Percentiles rank a stretch among this genome's conserved stretches.
Conservation (phyloP, 1,140 invertebrate species). For the Aphaenogaster ashmeadi region DNA sequence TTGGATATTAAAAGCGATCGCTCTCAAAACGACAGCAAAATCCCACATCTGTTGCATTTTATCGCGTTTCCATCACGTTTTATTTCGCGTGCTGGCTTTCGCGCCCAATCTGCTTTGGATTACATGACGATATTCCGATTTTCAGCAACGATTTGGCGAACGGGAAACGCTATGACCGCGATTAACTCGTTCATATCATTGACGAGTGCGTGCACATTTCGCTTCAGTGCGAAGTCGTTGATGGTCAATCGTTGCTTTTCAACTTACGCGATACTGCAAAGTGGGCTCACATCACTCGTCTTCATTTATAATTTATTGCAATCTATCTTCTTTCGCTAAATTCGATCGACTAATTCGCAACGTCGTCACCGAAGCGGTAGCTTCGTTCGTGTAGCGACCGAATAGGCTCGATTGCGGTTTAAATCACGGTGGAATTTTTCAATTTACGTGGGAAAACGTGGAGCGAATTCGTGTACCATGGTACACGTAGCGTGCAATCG, state of each 20-base stretch:
- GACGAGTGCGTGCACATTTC: background rate
- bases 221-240: background rate
- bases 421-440: constrained; percentile 53
- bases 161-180: background rate
- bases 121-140: constrained; percentile 43
- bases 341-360: background rate
- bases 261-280: background rate
- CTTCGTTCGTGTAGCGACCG: constrained; percentile 18
- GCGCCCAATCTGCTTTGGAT: constrained; percentile 40
- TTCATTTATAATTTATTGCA: background rate
- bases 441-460: constrained; percentile 62
- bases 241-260: constrained; percentile 3
- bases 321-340: background rate
- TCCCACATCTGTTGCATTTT: constrained; percentile 43
- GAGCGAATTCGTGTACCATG: constrained; percentile 38
- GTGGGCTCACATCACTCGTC: background rate
- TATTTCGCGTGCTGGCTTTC: constrained; percentile 22
- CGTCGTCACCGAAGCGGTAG: background rate
- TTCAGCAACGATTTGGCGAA: constrained; percentile 28
- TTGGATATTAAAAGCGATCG: constrained; percentile 39
- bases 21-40: constrained; percentile 31
- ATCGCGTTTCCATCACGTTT: constrained; percentile 19
- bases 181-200: constrained; percentile 47
- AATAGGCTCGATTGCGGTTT: constrained; percentile 52
- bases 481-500: constrained; percentile 11